Evolutionary conservation across 2,888 invertebrate species (phyloP).

Genomic region (Pheosia gnoma): DNA sequence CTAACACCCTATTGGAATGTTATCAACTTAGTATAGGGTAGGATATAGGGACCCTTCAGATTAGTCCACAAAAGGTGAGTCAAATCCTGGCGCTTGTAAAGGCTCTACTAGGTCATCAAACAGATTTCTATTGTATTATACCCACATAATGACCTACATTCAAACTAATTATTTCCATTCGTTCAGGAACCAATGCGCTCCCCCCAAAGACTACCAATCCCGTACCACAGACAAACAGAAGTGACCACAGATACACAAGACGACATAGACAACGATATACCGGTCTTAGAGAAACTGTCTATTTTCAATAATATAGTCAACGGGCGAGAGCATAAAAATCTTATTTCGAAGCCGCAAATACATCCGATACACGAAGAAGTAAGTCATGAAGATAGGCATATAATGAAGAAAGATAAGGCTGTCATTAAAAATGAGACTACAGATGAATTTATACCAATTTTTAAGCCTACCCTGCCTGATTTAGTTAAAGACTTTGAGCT

Average conservation of each 20-base stretch:
- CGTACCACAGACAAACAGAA: slow-evolving; percentile 26
- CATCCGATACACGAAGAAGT: slow-evolving; percentile 69
- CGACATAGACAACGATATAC: slow-evolving; percentile 55
- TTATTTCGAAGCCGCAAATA: slow-evolving; percentile 64
- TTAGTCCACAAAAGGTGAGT: no score
- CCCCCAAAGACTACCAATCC: slow-evolving; percentile 28
- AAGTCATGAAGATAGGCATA: slow-evolving; percentile 63
- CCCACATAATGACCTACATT: neutral
- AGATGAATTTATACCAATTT: slow-evolving; percentile 33
- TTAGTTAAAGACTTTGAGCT: slow-evolving; percentile 48
- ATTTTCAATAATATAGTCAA: slow-evolving; percentile 69
- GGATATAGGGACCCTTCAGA: no score
- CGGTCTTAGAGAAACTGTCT: slow-evolving; percentile 63
- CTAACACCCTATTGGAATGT: no score
- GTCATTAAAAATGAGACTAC: slow-evolving; percentile 18
- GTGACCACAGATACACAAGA: slow-evolving; percentile 28
- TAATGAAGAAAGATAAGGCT: slow-evolving; percentile 74
- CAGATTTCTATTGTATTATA: neutral
- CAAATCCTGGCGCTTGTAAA: no score
- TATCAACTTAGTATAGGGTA: no score
- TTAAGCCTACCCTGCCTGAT: slow-evolving; percentile 68
- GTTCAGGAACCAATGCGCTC: slow-evolving; percentile 66
- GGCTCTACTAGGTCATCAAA: no score
- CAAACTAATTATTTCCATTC: neutral
- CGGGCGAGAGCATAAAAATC: slow-evolving; percentile 51